Base-by-base conservation (phyloP, 2,888 invertebrate species). In the Scaeva pyrastri region DNA sequence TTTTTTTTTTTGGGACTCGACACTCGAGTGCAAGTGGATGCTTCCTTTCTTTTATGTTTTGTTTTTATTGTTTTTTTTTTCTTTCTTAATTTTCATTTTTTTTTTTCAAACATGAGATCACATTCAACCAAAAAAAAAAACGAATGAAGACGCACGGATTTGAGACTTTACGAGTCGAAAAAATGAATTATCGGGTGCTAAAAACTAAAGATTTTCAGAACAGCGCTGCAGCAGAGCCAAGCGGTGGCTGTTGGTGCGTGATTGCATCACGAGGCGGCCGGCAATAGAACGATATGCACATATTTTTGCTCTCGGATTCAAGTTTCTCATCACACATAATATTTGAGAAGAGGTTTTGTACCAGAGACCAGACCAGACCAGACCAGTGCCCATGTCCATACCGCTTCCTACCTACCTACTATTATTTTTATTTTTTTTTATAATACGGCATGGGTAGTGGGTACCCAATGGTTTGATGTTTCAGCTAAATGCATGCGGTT, bases 171-270 rank as follows among this genome's bases (percentile, higher is more conserved):
- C 70, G 70, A 74, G 64, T 82, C 68, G 48, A 64, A 64, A 66
- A 82, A 82, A 75, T 86, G 82, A 86, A 52, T 86, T 82, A 86
- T 86, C 73, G 86, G 82, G 86, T 86, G 86, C 86, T 86, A 86
- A 86, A 60, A 86, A 82, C 74, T 82, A 77, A 74, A 78, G 72
- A 72, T 80, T 85, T 76, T 77, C 43, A 60, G 66, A 55, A 58
- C 31, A 19, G 31, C n/a, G n/a, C n/a, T n/a, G 10, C 23, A n/a
- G 48, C 16, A 2, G 19, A 10, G 48, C 19, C 16, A 10, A 3
- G 31, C 31, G 31, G 31, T 7, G 6, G 41, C 31, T 48, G 11
- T 11, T 21, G 50, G 50, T 50, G 50, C 21, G 39, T 39, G 39
- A n/a, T 52, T 12, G 23, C 45, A 26, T 43, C 77, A 55, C n/a